Base-by-base conservation (phyloP, 2,888 invertebrate species). In the Pyrrhosoma nymphula region DNA sequence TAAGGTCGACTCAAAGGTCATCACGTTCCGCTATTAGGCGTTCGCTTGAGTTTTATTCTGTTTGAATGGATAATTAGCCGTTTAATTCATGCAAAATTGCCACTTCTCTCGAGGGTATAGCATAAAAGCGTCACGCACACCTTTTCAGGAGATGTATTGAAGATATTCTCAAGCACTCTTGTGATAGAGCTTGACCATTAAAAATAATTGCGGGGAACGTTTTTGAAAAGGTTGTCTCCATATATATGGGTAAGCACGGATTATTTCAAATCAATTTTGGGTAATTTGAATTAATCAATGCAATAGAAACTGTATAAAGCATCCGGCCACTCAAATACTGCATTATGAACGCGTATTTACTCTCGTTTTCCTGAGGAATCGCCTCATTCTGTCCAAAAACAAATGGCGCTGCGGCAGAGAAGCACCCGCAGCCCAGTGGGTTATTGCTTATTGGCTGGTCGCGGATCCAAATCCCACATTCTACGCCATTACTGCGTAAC, bases 21-120 rank as follows among this genome's bases (percentile, higher is more conserved):
- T 90, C 56, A 56, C 90, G 90, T 60, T 91, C 90, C 60, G 60
- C 90, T 91, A 91, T 60, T 60, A 60, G 60, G 60, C 90, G 35
- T 55, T 56, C 90, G 35, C 90, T 60, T 60, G 82, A 35, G 35
- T 82, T 82, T 82, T 82, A 82, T 82, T 35, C 30, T 18, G 30
- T 82, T 82, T 35, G 35, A 82, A 82, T 82, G 82, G 82, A 82
- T 82, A 82, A 82, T 82, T 82, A 35, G 35, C 35, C 82, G 35
- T 82, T 82, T 82, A 82, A 82, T 82, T 82, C 35, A 82, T 82
- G 30, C 30, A 82, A 82, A 69, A 82, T 14, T 35, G 82, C 82
- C 82, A 82, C 35, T 82, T 82, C 35, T 23, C 60, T 35, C 82
- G 82, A 35, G 35, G 14, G 14, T 18, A 82, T 82, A n/a, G 69